Evolutionary conservation across 2,797 vertebrate species (phyloP).

Genomic region (Sebastiscus albofasciatus): DNA sequence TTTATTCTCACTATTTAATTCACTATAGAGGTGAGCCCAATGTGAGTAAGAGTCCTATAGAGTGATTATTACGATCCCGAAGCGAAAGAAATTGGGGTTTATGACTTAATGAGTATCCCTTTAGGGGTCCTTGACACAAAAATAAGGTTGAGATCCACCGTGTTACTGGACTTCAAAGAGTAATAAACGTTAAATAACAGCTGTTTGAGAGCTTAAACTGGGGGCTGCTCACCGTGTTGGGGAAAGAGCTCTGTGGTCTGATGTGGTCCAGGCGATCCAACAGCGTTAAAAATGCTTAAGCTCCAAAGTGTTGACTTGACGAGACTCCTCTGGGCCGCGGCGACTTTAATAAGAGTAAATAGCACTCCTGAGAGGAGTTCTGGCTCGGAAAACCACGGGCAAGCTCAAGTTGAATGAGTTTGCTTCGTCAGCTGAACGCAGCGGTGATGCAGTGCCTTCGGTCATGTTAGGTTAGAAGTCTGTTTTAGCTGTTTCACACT

Average conservation of each 20-base stretch:
- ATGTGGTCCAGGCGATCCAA: not conserved
- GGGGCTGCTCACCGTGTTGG: not conserved
- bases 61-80: no score
- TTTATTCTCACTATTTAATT: no score
- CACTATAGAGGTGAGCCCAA: no score
- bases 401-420: not conserved
- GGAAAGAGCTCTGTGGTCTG: not conserved
- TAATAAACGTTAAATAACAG: not conserved
- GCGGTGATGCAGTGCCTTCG: not conserved
- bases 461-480: conserved; percentile 7
- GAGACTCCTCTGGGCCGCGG: conserved; percentile 79
- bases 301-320: conserved; percentile 82
- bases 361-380: conserved; percentile 51
- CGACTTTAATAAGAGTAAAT: conserved; percentile 76
- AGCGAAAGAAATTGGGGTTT: no score
- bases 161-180: not conserved
- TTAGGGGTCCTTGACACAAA: no score
- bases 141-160: no score
- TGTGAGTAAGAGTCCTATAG: no score
- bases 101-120: no score
- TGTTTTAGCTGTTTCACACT: conserved; percentile 1
- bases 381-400: conserved; percentile 27
- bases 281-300: conserved; percentile 66
- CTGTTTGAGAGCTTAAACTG: conserved; percentile 18
- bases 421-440: conserved; percentile 27